A percentile compares a stretch with the other conserved stretches of the same genome.
Conservation (phyloP, 2,888 invertebrate species). For the Boloria euphrosyne region DNA sequence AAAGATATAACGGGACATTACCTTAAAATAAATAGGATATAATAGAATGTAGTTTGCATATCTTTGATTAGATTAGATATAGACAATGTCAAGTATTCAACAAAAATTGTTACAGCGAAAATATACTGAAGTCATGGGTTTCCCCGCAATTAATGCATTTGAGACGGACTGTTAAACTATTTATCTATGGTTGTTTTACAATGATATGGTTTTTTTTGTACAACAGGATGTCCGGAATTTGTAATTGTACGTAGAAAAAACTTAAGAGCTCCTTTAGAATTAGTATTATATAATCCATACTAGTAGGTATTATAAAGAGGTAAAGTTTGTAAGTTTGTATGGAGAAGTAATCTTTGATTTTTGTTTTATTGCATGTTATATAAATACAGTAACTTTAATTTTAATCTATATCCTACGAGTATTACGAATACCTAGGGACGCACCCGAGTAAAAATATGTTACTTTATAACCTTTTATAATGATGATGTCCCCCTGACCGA, state of each 20-base stretch:
- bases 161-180: conserved; percentile 57
- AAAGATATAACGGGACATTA: conserved; percentile 24
- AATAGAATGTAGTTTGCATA: conserved; percentile 22
- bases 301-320: not conserved
- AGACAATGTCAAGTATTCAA: conserved; percentile 15
- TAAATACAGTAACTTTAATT: no score
- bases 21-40: conserved; percentile 20
- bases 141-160: conserved; percentile 59
- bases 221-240: conserved; percentile 58
- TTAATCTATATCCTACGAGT: no score
- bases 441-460: no score
- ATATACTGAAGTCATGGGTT: conserved; percentile 42
- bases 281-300: no score
- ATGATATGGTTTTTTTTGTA: conserved; percentile 42
- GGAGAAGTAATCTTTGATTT: no score
- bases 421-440: no score
- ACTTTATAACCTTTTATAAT: no score
- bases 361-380: no score
- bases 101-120: conserved; percentile 27
- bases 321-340: not conserved
- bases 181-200: conserved; percentile 39
- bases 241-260: not conserved
- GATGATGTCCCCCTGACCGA: no score
- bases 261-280: not conserved
- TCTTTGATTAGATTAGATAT: conserved; percentile 32